Percentiles rank a stretch among this genome's conserved stretches.
These are phyloP conservation scores for Shinisaurus crocodilurus DNA, from an alignment of 2,113 vertebrate species.

Conservation along the genomic window DNA sequence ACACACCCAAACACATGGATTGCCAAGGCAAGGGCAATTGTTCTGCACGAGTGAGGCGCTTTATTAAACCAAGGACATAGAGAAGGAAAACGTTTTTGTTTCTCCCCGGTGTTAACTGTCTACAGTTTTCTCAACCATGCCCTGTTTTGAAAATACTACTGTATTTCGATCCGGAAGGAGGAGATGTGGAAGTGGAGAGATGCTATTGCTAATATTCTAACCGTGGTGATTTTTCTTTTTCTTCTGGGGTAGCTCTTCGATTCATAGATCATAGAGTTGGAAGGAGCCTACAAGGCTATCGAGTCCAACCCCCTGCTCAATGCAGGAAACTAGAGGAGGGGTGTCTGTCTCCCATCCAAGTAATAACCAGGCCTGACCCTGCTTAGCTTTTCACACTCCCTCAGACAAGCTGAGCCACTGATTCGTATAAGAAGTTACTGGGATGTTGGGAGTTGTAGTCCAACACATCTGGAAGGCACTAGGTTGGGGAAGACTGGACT, in stretches of 20 bases:
- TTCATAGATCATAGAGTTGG: too few relatives aligned
- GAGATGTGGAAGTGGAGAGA: background rate
- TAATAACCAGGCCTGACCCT: too few relatives aligned
- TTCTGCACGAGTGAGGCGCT: background rate
- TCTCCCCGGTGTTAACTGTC: background rate
- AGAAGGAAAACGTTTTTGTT: conserved; percentile 10
- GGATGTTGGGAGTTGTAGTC: background rate
- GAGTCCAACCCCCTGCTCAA: too few relatives aligned
- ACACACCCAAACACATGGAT: background rate
- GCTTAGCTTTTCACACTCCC: too few relatives aligned
- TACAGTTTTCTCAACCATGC: background rate
- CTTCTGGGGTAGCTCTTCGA: too few relatives aligned
- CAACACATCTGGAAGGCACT: too few relatives aligned
- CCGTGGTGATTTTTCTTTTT: background rate
- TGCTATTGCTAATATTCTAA: background rate
- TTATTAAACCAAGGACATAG: fast-evolving
- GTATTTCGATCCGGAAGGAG: background rate
- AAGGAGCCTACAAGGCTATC: too few relatives aligned
- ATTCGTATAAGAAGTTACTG: background rate
- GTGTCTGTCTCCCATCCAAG: too few relatives aligned
- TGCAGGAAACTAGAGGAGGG: too few relatives aligned
- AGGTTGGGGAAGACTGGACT: background rate
- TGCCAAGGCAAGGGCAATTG: conserved; percentile 12
- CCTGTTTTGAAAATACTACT: background rate
- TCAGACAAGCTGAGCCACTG: too few relatives aligned